Conservation (phyloP, 2,113 vertebrate genomes). For the Hippocampus abdominalis region DNA sequence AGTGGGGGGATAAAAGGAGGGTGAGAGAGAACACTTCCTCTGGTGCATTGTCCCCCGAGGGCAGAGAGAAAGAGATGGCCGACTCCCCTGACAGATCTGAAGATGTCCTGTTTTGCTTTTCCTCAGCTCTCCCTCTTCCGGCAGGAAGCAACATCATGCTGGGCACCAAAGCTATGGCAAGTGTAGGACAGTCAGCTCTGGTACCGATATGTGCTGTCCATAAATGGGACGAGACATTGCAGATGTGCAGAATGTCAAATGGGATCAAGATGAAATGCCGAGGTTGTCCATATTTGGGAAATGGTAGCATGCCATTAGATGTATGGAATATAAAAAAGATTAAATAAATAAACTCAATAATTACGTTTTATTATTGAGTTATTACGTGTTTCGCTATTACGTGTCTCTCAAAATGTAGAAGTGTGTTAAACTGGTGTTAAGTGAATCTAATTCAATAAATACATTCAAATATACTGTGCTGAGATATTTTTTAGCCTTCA, state of each 20-base stretch:
- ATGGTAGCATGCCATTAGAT: neutral
- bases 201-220: slow-evolving; percentile 31
- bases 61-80: slow-evolving; percentile 71
- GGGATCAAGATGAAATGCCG: neutral
- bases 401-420: too few relatives aligned
- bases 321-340: too few relatives aligned
- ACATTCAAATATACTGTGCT: too few relatives aligned
- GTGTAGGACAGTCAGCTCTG: slow-evolving; percentile 17
- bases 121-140: slow-evolving; percentile 73
- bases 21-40: slow-evolving; percentile 61
- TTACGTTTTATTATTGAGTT: too few relatives aligned
- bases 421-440: too few relatives aligned
- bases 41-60: slow-evolving; percentile 61
- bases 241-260: slow-evolving; percentile 13
- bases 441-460: too few relatives aligned
- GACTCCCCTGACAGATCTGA: slow-evolving; percentile 73
- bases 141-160: slow-evolving; percentile 74
- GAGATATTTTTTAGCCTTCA: too few relatives aligned
- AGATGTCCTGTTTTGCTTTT: slow-evolving; percentile 79
- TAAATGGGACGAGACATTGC: slow-evolving; percentile 20
- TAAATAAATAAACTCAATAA: too few relatives aligned
- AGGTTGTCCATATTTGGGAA: neutral
- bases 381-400: too few relatives aligned
- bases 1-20: slow-evolving; percentile 45
- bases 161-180: slow-evolving; percentile 52